Base-by-base conservation (phyloP, 30 jellyfish, hydroid and myxozoan species). In the Hydra vulgaris region DNA sequence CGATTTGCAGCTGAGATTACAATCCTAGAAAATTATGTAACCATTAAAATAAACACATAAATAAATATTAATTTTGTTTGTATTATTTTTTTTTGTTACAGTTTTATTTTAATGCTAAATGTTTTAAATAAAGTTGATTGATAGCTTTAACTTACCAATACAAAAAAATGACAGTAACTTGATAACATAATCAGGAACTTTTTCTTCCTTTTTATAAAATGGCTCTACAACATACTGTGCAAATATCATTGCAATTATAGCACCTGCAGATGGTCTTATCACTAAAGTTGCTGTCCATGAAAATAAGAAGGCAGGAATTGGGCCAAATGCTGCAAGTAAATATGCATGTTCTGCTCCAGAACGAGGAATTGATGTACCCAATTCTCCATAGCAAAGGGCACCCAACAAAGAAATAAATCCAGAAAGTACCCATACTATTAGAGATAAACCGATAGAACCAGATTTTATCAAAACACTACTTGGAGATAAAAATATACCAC, bases 401-500 rank as follows among this genome's bases (percentile, higher is more conserved):
- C 96, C 96, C 0, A 84, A 27, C 17, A 86, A 77, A 23, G 96
- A 85, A 53, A 84, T 73, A n/a, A 89, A 19, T 0, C 96, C 96
- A 74, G 95, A 89, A 26, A 81, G 87, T 21, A 81, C 74, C 96
- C 96, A 89, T 18, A 89, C 75, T 18, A 88, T 61, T 69, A 89
- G 73, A 17, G 92, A 79, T 70, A 89, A 79, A 23, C 96, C 96
- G 17, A 89, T 83, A 21, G 96, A 89, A 12, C 95, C 95, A 21
- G 89, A 54, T 23, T 89, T 53, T 0, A 71, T 23, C 53, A 89
- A 55, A 20, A 89, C 92, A 16, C 88, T 86, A 22, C 80, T 81
- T 25, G 96, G 96, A 12, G 96, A 84, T 25, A 89, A 66, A 74
- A 89, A 89, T 17, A 89, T 89, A 56, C 96, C 96, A 15, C 95